These are phyloP conservation scores for Drosophila albomicans DNA, from an alignment of 1,140 invertebrate species.

Conservation along the genomic window DNA sequence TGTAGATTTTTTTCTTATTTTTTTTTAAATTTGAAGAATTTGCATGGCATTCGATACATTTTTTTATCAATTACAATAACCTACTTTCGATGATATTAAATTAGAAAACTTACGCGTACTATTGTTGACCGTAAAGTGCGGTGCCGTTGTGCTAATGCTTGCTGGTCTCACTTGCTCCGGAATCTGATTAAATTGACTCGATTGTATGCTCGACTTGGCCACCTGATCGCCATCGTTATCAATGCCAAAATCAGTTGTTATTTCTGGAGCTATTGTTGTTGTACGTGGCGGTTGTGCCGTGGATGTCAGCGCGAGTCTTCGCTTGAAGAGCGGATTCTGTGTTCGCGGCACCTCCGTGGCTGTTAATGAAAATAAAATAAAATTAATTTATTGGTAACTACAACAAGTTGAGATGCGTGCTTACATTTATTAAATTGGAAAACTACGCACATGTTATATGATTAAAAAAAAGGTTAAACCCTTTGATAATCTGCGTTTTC, in stretches of 20 bases:
- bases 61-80: neutral
- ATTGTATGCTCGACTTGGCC: conserved; percentile 80
- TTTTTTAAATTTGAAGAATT: too few relatives aligned
- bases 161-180: conserved; percentile 48
- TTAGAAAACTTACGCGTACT: conserved; percentile 44
- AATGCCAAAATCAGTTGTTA: conserved; percentile 45
- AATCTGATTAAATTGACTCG: conserved; percentile 78
- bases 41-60: neutral
- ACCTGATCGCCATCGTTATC: conserved; percentile 76
- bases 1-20: too few relatives aligned
- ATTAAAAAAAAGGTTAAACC: too few relatives aligned
- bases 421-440: too few relatives aligned
- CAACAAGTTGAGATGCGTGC: too few relatives aligned
- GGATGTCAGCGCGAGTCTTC: conserved; percentile 63
- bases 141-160: conserved; percentile 8
- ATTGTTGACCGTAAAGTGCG: conserved; percentile 2
- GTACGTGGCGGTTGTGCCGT: conserved; percentile 32
- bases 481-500: too few relatives aligned
- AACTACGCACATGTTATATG: too few relatives aligned
- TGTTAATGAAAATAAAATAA: conserved; percentile 10
- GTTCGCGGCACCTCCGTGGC: conserved; percentile 75
- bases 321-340: conserved; percentile 79
- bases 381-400: neutral
- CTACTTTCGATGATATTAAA: too few relatives aligned
- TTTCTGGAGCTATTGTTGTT: conserved; percentile 53